These are phyloP conservation scores for Trigoniulus corallinus DNA, from an alignment of 1,140 invertebrate genomes.

Conservation along the genomic window DNA sequence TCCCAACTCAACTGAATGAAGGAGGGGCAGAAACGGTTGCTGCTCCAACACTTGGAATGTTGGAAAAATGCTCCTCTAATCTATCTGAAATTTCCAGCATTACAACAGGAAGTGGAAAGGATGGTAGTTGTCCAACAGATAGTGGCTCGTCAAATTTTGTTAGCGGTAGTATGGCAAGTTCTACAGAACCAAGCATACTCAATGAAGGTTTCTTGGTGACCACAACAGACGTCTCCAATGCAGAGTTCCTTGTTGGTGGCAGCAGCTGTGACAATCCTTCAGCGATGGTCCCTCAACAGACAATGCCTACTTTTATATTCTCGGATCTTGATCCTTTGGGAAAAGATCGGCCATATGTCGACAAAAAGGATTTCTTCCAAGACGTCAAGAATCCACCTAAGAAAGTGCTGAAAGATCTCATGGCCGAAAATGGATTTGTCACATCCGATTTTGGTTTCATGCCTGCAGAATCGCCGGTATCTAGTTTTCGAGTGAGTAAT, in stretches of 20 bases:
- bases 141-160: too few species aligned
- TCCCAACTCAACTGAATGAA: too few species aligned
- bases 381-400: conserved; percentile 81
- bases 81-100: too few species aligned
- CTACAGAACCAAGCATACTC: background rate
- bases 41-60: too few species aligned
- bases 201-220: background rate
- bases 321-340: conserved; percentile 49
- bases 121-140: too few species aligned
- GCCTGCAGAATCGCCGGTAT: background rate
- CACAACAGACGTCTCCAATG: too few species aligned
- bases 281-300: background rate
- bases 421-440: conserved; percentile 15
- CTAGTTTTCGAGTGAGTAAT: background rate
- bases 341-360: conserved; percentile 67
- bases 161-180: too few species aligned
- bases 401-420: conserved; percentile 71
- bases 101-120: too few species aligned
- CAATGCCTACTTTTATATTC: conserved; percentile 29
- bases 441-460: background rate
- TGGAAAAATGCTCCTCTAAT: too few species aligned
- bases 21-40: too few species aligned
- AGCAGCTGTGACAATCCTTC: too few species aligned
- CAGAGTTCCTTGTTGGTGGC: too few species aligned
- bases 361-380: conserved; percentile 90